Conservation (phyloP, 2,888 invertebrate species). For the Phrixothrix hirtus region DNA sequence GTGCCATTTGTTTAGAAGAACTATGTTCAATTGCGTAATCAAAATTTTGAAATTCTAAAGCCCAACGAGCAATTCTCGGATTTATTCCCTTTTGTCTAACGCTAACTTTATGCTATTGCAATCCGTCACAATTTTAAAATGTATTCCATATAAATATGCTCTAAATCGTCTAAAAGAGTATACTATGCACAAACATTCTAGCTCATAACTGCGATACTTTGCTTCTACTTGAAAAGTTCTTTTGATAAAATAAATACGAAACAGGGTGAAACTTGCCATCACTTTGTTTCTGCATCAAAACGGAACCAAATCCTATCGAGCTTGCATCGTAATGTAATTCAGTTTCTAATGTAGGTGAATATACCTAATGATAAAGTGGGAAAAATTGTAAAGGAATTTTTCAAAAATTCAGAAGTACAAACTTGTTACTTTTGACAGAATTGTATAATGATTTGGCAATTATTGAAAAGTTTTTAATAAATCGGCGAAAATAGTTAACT, state of each 20-base stretch:
- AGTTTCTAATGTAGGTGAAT: too few relatives aligned
- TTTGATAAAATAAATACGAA: constrained; percentile 44
- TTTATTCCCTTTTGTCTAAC: constrained; percentile 41
- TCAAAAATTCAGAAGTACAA: too few relatives aligned
- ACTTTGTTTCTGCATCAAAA: constrained; percentile 33
- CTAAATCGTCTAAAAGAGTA: constrained; percentile 38
- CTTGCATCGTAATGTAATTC: constrained; percentile 47
- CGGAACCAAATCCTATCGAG: too few relatives aligned
- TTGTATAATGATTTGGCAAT: too few relatives aligned
- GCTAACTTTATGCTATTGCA: constrained; percentile 40
- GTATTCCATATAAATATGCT: constrained; percentile 42
- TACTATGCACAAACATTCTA: neutral
- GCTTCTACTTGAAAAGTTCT: constrained; percentile 39
- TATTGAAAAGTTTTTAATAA: constrained; percentile 36
- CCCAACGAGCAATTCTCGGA: constrained; percentile 43
- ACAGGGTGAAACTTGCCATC: constrained; percentile 40
- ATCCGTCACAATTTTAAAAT: constrained; percentile 43
- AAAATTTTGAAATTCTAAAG: constrained; percentile 24
- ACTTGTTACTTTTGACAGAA: too few relatives aligned
- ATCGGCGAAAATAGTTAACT: constrained; percentile 40
- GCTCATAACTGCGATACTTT: too few relatives aligned
- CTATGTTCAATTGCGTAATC: neutral
- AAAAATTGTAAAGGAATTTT: too few relatives aligned
- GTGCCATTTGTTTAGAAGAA: neutral
- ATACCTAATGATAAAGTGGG: too few relatives aligned